phyloP scores from a whole-genome alignment of 2,113 vertebrate species.

The Oryzias woworae region DNA sequence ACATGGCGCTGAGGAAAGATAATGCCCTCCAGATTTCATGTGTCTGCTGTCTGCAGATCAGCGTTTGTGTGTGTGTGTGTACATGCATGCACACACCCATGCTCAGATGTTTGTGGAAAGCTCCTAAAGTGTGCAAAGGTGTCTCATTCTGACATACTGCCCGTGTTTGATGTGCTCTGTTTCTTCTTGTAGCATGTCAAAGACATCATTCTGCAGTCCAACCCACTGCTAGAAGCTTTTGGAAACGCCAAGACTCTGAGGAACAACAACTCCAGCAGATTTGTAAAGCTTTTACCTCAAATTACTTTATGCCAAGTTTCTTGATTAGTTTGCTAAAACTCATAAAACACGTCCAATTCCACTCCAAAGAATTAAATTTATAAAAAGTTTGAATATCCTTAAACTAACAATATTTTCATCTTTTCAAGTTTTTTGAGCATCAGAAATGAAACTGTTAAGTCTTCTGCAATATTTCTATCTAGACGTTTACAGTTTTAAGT shows the following conservation, averaged over 20 bases:
- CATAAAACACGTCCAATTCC: neutral
- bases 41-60: slow-evolving; percentile 31
- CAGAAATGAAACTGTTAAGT: too few species aligned
- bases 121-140: slow-evolving; percentile 45
- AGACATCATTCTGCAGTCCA: slow-evolving; percentile 97
- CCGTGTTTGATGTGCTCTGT: slow-evolving; percentile 33
- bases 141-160: slow-evolving; percentile 28
- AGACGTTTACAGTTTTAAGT: too few species aligned
- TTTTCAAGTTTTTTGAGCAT: too few species aligned
- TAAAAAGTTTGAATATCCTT: too few species aligned
- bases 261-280: slow-evolving; percentile 99
- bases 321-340: slow-evolving; percentile 11
- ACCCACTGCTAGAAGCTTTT: slow-evolving; percentile 94
- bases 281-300: slow-evolving; percentile 79
- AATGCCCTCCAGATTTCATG: slow-evolving; percentile 61
- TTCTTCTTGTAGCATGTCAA: slow-evolving; percentile 88
- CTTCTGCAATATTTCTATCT: too few species aligned
- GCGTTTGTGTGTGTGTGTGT: slow-evolving; percentile 1
- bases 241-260: slow-evolving; percentile 96
- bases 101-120: slow-evolving; percentile 49
- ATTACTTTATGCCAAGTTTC: neutral
- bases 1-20: slow-evolving; percentile 56
- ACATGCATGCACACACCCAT: neutral
- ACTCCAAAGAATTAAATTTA: too few species aligned
- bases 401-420: too few species aligned